Evolutionary conservation across 2,113 vertebrate species (phyloP).

Genomic region (Triplophysa siluroides): DNA sequence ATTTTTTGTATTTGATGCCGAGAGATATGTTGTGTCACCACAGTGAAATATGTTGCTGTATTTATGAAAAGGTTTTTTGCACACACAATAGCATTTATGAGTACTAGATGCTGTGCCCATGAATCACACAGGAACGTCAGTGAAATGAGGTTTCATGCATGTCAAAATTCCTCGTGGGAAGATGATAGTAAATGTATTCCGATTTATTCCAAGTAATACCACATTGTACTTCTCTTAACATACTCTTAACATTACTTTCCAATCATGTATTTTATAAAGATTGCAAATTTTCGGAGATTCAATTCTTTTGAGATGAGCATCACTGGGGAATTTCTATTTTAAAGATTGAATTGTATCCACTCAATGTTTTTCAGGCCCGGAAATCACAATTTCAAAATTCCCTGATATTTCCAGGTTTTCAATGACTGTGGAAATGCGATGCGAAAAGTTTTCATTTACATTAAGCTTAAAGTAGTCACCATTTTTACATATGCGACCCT

Average conservation of each 20-base stretch:
- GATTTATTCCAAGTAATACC: no score
- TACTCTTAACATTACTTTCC: background rate
- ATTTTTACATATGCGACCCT: background rate
- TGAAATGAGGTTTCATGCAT: background rate
- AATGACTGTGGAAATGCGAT: background rate
- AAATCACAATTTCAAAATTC: constrained; percentile 1
- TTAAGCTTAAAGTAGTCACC: background rate
- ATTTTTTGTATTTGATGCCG: constrained; percentile 14
- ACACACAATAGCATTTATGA: background rate
- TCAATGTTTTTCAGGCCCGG: background rate
- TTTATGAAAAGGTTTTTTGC: background rate
- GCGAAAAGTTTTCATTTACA: constrained; percentile 13
- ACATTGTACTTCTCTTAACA: background rate
- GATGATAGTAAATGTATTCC: constrained; percentile 8
- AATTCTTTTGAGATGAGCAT: background rate
- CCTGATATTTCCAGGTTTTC: constrained; percentile 16
- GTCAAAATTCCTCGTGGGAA: background rate
- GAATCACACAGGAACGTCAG: background rate
- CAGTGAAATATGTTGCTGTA: constrained; percentile 1
- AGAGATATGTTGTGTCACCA: background rate
- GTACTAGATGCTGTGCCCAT: background rate
- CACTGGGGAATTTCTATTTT: background rate
- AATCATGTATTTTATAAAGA: background rate
- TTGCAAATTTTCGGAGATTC: background rate
- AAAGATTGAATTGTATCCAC: background rate